Percentiles rank a stretch among this genome's conserved stretches.
phyloP scores from a whole-genome alignment of 1,140 invertebrate species.

The Zaprionus kolodkinae region DNA sequence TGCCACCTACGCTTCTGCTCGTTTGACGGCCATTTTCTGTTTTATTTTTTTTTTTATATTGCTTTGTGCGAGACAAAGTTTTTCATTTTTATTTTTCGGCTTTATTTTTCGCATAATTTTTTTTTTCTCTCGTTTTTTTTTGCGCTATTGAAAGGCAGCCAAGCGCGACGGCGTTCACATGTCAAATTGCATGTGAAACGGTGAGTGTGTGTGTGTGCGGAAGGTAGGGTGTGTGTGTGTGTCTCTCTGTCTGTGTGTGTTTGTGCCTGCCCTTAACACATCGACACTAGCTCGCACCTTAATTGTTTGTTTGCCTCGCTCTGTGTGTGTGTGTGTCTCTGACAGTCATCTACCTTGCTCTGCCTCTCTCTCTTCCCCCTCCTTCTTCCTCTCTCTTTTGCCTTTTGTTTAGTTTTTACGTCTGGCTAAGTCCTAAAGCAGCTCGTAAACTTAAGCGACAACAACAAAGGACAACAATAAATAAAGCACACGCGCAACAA shows the following conservation, averaged over 20 bases:
- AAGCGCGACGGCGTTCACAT: constrained; percentile 47
- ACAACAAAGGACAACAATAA: constrained; percentile 72
- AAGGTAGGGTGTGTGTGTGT: constrained; percentile 23
- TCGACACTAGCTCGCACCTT: constrained; percentile 41
- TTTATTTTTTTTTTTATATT: constrained; percentile 16
- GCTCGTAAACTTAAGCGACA: constrained; percentile 72
- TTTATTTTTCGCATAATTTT: constrained; percentile 79
- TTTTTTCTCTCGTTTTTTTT: constrained; percentile 66
- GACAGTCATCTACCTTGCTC: constrained; percentile 5
- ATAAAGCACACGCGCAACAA: constrained; percentile 70
- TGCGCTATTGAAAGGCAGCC: constrained; percentile 66
- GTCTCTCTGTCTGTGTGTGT: no score
- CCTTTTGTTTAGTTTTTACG: constrained; percentile 80
- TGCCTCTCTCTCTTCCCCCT: background rate
- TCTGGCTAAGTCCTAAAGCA: constrained; percentile 77
- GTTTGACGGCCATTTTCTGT: background rate
- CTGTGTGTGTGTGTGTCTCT: constrained; percentile 37
- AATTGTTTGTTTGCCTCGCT: constrained; percentile 73
- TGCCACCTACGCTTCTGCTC: background rate
- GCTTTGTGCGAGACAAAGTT: constrained; percentile 36
- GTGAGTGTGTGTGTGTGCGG: constrained; percentile 50
- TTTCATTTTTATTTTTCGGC: constrained; percentile 47
- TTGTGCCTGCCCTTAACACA: constrained; percentile 30
- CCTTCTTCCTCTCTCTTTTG: constrained; percentile 32
- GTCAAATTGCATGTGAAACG: constrained; percentile 45